Conservation (phyloP, 2,888 invertebrate genomes). For the Brachyptera risi region DNA sequence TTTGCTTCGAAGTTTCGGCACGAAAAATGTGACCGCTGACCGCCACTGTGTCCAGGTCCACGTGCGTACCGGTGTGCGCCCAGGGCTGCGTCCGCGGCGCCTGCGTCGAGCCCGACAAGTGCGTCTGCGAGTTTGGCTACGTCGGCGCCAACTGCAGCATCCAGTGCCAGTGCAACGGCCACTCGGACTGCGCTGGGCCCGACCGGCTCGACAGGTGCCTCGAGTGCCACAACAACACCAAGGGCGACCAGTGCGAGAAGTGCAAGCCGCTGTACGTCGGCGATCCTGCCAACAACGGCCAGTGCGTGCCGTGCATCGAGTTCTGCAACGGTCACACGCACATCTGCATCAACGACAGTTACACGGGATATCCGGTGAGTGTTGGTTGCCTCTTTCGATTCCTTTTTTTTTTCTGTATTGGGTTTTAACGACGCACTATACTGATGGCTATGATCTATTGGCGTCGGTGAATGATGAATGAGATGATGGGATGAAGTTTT, state of each 20-base stretch:
- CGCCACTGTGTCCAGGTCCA: slow-evolving; percentile 40
- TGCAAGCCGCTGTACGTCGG: slow-evolving; percentile 90
- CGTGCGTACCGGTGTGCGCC: slow-evolving; percentile 73
- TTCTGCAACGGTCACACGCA: slow-evolving; percentile 88
- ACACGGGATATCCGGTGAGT: slow-evolving; percentile 23
- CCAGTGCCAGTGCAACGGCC: slow-evolving; percentile 92
- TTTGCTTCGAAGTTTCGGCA: no score
- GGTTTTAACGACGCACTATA: no score
- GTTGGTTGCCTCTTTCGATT: no score
- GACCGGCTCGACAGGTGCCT: slow-evolving; percentile 77
- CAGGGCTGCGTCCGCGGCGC: slow-evolving; percentile 83
- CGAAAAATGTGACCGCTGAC: no score
- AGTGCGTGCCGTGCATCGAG: slow-evolving; percentile 81
- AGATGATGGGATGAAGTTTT: no score
- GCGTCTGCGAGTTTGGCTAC: slow-evolving; percentile 90
- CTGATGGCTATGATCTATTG: no score
- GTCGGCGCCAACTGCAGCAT: slow-evolving; percentile 92
- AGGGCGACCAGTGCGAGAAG: slow-evolving; percentile 87
- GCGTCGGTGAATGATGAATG: no score
- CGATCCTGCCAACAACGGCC: slow-evolving; percentile 75
- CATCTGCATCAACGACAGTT: slow-evolving; percentile 63
- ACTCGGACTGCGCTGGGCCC: slow-evolving; percentile 86
- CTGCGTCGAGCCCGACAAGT: slow-evolving; percentile 77
- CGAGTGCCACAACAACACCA: slow-evolving; percentile 87
- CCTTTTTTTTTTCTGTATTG: no score